Evolutionary conservation across 2,888 invertebrate genomes (phyloP).

Genomic region (Metopia argyrocephala): DNA sequence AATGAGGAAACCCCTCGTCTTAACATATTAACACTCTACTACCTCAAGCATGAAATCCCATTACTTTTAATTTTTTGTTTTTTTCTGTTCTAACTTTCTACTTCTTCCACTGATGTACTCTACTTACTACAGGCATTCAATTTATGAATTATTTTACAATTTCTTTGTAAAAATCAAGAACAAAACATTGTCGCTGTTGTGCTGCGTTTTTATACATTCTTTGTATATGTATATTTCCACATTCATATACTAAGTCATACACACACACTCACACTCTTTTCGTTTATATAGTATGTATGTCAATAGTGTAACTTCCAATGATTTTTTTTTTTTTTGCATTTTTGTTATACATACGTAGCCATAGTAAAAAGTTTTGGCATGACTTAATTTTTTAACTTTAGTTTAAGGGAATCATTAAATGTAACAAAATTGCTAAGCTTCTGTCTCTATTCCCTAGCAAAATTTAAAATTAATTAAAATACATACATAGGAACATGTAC

Average conservation of each 20-base stretch:
- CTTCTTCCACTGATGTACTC: constrained; percentile 26
- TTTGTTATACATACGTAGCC: constrained; percentile 42
- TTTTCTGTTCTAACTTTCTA: constrained; percentile 19
- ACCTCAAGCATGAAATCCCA: constrained; percentile 39
- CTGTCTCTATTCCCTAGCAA: too few species aligned
- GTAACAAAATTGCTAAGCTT: too few species aligned
- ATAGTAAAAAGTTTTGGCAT: constrained; percentile 22
- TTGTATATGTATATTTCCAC: not conserved
- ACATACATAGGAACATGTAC: too few species aligned
- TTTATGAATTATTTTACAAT: constrained; percentile 50
- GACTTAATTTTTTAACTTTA: constrained; percentile 12
- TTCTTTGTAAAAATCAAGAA: constrained; percentile 1
- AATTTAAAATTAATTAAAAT: too few species aligned
- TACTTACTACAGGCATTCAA: constrained; percentile 15
- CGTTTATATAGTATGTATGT: constrained; percentile 70
- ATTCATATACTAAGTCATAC: not conserved
- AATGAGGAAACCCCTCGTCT: constrained; percentile 30
- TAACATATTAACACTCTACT: constrained; percentile 23
- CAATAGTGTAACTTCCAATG: constrained; percentile 77
- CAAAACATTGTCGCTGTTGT: constrained; percentile 3
- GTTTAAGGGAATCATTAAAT: not conserved
- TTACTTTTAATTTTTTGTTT: constrained; percentile 39
- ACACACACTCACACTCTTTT: not conserved
- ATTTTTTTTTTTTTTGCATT: constrained; percentile 59
- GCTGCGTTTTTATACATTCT: constrained; percentile 59